Conservation (phyloP, 2,797 vertebrate species). For the Argyrosomus regius region DNA sequence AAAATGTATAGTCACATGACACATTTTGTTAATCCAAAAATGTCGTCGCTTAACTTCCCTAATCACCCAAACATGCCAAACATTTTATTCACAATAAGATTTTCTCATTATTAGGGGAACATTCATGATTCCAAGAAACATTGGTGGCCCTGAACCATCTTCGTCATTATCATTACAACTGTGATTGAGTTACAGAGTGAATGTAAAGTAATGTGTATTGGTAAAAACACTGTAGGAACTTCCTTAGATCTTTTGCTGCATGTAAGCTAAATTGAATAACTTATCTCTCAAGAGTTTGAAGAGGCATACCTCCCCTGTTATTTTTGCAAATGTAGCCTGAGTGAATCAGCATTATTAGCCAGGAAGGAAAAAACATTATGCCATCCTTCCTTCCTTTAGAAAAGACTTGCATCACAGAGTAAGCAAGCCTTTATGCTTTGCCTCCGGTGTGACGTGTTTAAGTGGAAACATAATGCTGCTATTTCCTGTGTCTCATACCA, state of each 20-base stretch:
- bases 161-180: not conserved
- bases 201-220: not conserved
- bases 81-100: not conserved
- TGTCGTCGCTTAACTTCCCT: not conserved
- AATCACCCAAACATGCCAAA: not conserved
- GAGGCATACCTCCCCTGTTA: not conserved
- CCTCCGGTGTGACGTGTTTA: slow-evolving; percentile 10
- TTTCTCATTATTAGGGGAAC: not conserved
- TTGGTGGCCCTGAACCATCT: not conserved
- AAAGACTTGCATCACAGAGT: slow-evolving; percentile 30
- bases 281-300: not conserved
- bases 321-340: slow-evolving; percentile 21
- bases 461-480: slow-evolving; percentile 33
- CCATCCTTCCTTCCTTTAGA: not conserved
- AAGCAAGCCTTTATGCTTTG: not conserved
- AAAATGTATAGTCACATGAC: not conserved
- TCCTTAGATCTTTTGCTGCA: not conserved
- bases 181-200: not conserved
- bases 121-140: slow-evolving; percentile 1
- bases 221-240: not conserved
- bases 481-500: slow-evolving; percentile 47
- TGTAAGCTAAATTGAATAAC: not conserved
- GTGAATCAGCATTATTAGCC: slow-evolving; percentile 14
- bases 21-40: too few relatives aligned
- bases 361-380: slow-evolving; percentile 11